phyloP scores from a whole-genome alignment of 2,888 invertebrate species.

The Ditylenchus weischeri region DNA sequence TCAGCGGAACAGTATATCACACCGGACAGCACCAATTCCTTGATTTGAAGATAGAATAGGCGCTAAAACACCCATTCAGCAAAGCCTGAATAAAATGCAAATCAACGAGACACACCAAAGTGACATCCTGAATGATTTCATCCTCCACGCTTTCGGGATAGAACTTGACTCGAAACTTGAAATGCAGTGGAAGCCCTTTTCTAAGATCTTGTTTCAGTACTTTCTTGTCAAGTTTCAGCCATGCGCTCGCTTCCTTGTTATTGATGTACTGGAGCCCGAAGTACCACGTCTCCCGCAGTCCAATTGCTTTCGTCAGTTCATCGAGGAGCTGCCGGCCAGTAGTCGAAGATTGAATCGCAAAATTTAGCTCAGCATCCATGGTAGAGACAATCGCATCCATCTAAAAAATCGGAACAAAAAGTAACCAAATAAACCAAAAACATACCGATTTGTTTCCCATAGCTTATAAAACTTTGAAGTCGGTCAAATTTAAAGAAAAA shows the following conservation, averaged over 20 bases:
- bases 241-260: constrained; percentile 92
- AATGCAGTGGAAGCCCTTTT: constrained; percentile 95
- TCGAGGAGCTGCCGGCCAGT: constrained; percentile 99
- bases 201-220: constrained; percentile 73
- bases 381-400: constrained; percentile 99
- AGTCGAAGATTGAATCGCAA: constrained; percentile 98
- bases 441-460: no score
- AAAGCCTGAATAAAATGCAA: not conserved
- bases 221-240: constrained; percentile 94
- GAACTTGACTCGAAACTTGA: constrained; percentile 99
- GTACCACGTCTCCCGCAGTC: constrained; percentile 98
- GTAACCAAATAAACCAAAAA: no score
- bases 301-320: constrained; percentile 98
- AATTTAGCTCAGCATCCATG: constrained; percentile 97
- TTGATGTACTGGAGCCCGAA: constrained; percentile 98
- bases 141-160: constrained; percentile 98
- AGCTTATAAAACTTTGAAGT: no score
- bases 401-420: constrained; percentile 63
- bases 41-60: constrained; percentile 73
- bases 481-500: no score
- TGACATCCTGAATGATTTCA: constrained; percentile 98
- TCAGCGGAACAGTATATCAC: constrained; percentile 99
- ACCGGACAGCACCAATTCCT: constrained; percentile 91
- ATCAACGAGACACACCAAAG: constrained; percentile 67
- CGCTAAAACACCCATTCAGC: constrained; percentile 52